Evolutionary conservation across 2,797 vertebrate species (phyloP).

Genomic region (Xenops minutus): DNA sequence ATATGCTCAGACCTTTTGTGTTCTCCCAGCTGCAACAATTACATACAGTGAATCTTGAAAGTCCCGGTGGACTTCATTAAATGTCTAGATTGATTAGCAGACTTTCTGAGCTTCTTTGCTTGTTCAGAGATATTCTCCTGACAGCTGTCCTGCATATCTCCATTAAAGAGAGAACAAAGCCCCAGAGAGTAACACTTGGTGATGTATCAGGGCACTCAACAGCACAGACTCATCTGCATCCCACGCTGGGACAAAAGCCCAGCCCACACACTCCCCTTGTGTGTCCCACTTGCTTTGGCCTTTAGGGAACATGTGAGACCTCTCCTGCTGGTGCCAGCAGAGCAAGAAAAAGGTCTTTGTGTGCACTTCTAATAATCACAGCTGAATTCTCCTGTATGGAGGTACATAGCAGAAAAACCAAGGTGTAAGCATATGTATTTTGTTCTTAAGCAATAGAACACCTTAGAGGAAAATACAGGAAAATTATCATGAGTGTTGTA

Average conservation of each 20-base stretch:
- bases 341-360: neutral
- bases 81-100: neutral
- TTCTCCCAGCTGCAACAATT: neutral
- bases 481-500: neutral
- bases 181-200: neutral
- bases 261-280: neutral
- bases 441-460: neutral
- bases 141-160: neutral
- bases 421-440: neutral
- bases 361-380: neutral
- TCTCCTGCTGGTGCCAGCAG: neutral
- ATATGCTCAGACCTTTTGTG: neutral
- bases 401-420: neutral
- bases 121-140: neutral
- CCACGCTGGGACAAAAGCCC: neutral
- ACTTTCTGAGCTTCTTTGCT: neutral
- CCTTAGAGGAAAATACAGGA: neutral
- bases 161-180: neutral
- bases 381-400: neutral
- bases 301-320: neutral
- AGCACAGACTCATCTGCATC: neutral
- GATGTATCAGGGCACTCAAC: neutral
- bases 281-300: accelerated
- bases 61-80: neutral
- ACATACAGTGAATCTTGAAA: neutral